phyloP scores from a whole-genome alignment of 2,888 invertebrate species.

The Oscheius myriophilus region DNA sequence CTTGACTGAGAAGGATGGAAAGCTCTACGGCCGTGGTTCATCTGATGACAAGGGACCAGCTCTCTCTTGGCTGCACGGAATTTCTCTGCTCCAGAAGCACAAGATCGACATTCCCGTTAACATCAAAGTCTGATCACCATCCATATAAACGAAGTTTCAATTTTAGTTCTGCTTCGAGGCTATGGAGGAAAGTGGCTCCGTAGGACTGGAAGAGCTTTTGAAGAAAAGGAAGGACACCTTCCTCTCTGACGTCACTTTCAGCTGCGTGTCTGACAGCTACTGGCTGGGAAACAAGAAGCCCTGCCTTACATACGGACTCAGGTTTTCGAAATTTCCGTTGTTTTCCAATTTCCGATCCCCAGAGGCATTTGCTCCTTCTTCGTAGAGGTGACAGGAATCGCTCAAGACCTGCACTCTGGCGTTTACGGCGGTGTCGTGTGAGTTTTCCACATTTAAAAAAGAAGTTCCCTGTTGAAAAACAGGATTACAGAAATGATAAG shows the following conservation, averaged over 20 bases:
- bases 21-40: slow-evolving; percentile 89
- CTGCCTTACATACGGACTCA: slow-evolving; percentile 93
- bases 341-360: background rate
- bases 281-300: slow-evolving; percentile 96
- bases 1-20: slow-evolving; percentile 86
- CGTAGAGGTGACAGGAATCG: slow-evolving; percentile 82
- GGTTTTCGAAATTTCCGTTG: slow-evolving; percentile 35
- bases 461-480: background rate
- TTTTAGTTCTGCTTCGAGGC: slow-evolving; percentile 89
- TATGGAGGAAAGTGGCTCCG: slow-evolving; percentile 97
- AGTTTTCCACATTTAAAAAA: slow-evolving; percentile 64
- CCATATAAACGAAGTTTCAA: too few relatives aligned
- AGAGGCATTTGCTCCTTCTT: slow-evolving; percentile 83
- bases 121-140: slow-evolving; percentile 72
- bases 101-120: slow-evolving; percentile 79
- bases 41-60: slow-evolving; percentile 85
- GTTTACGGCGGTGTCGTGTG: slow-evolving; percentile 92
- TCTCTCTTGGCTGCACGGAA: slow-evolving; percentile 91
- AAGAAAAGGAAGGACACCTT: slow-evolving; percentile 72
- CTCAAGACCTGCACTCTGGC: slow-evolving; percentile 93
- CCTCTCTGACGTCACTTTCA: slow-evolving; percentile 82
- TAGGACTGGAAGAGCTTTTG: slow-evolving; percentile 89
- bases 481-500: background rate
- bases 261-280: slow-evolving; percentile 97
- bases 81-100: slow-evolving; percentile 85